These are phyloP conservation scores for Apeltes quadracus DNA, from an alignment of 2,113 vertebrate genomes.

Conservation along the genomic window DNA sequence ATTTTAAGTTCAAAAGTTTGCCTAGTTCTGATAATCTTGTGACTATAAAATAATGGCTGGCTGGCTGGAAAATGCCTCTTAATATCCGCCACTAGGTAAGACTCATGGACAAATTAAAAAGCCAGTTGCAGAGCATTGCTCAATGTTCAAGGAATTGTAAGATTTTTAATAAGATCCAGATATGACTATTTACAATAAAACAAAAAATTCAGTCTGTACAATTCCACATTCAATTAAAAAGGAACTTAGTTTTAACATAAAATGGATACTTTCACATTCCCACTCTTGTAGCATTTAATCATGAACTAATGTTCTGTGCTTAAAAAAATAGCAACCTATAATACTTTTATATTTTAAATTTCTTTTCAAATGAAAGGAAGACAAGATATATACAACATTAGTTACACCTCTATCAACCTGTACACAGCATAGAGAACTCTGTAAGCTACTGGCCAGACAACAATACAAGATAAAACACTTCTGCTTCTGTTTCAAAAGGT, in stretches of 20 bases:
- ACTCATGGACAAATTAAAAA: constrained; percentile 1
- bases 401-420: constrained; percentile 83
- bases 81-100: not conserved
- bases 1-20: not conserved
- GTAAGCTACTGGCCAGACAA: constrained; percentile 80
- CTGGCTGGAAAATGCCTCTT: not conserved
- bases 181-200: constrained; percentile 79
- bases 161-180: constrained; percentile 81
- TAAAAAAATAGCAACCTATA: constrained; percentile 89
- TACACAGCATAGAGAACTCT: constrained; percentile 82
- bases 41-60: not conserved
- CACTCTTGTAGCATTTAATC: constrained; percentile 75
- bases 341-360: constrained; percentile 91
- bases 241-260: constrained; percentile 70
- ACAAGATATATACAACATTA: constrained; percentile 88
- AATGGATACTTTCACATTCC: constrained; percentile 63
- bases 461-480: constrained; percentile 63
- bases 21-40: not conserved
- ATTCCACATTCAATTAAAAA: constrained; percentile 78
- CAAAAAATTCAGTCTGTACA: constrained; percentile 72
- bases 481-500: constrained; percentile 57
- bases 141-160: constrained; percentile 57
- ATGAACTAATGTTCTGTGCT: constrained; percentile 79
- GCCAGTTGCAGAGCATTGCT: constrained; percentile 1
- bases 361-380: constrained; percentile 84